Base-by-base conservation (phyloP, 2,888 invertebrate genomes). In the Phyllotreta striolata region DNA sequence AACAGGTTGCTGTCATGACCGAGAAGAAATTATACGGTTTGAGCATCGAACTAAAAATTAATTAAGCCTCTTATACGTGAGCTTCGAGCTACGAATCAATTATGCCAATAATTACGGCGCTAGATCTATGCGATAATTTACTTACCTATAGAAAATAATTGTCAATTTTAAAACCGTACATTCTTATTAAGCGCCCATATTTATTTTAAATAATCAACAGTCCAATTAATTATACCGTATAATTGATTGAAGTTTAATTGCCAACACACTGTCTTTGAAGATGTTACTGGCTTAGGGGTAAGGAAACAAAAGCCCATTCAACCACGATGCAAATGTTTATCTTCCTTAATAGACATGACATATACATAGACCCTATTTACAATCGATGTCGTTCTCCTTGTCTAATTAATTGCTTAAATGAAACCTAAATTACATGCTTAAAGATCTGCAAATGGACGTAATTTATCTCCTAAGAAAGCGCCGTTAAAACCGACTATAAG, bases 401-500 rank as follows among this genome's bases (percentile, higher is more conserved):
- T 78, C 76, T 78, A 79, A 79, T 79, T 79, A 78, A 78, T 79
- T 77, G 78, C 77, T 76, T 76, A 76, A 79, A 78, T 77, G 78
- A 77, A 78, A 73, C 76, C 67, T 73, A 78, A 78, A 77, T 74
- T 72, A 74, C 70, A 73, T 73, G 73, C 73, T 74, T 73, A 13
- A 24, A 24, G 7, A 13, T 47, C 46, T 9, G 46, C 5, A 46
- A 46, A 46, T 37, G 39, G 46, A 38, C 52, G 14, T 9, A 34
- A 24, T 24, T 47, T 47, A 47, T 47, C 10, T 41, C 5, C 4
- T 3, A 24, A 4, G 24, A 24, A 24, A 24, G 4, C 24, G 24
- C 24, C 24, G 24, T 24, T 24, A 4, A 24, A 24, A 24, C 24
- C 4, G 24, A 24, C 24, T 4, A 24, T 24, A 24, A 3, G 24